A percentile compares a stretch with the other conserved stretches of the same genome.
Conservation (phyloP, 2,797 vertebrate species). For the Pithecia hirsuta region DNA sequence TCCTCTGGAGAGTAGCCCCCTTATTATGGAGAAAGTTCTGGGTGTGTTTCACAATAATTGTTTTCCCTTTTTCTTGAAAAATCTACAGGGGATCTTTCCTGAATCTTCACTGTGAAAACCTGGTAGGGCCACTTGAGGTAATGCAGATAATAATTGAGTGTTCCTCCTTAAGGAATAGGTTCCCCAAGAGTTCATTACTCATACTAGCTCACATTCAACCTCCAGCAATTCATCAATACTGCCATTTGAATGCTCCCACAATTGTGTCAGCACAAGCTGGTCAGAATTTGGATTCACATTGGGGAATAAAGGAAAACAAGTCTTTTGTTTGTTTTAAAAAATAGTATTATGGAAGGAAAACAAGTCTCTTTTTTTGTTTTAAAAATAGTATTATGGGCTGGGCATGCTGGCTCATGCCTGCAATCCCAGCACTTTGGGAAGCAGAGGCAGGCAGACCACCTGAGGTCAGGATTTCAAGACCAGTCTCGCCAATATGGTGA, state of each 20-base stretch:
- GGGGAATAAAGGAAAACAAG: not conserved
- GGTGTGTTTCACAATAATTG: not conserved
- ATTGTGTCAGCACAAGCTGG: not conserved
- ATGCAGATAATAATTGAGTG: not conserved
- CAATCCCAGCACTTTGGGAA: not conserved
- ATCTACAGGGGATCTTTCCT: not conserved
- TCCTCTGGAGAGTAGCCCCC: not conserved
- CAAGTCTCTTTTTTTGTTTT: not conserved
- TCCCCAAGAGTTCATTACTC: not conserved
- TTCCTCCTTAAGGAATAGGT: not conserved
- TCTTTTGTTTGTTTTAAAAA: not conserved
- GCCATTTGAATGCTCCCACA: not conserved
- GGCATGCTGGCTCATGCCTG: fast-evolving
- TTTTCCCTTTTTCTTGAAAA: not conserved
- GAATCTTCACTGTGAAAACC: not conserved
- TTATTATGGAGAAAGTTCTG: not conserved
- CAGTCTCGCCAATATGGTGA: not conserved
- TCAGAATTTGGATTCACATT: not conserved
- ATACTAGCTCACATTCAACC: not conserved
- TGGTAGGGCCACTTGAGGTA: not conserved
- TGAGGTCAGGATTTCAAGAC: not conserved
- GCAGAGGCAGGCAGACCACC: not conserved
- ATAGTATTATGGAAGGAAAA: not conserved
- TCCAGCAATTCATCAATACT: not conserved
- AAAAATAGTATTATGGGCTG: not conserved